These are phyloP conservation scores for Ophioninae sp. DNA, from an alignment of 2,888 invertebrate genomes.

Conservation along the genomic window DNA sequence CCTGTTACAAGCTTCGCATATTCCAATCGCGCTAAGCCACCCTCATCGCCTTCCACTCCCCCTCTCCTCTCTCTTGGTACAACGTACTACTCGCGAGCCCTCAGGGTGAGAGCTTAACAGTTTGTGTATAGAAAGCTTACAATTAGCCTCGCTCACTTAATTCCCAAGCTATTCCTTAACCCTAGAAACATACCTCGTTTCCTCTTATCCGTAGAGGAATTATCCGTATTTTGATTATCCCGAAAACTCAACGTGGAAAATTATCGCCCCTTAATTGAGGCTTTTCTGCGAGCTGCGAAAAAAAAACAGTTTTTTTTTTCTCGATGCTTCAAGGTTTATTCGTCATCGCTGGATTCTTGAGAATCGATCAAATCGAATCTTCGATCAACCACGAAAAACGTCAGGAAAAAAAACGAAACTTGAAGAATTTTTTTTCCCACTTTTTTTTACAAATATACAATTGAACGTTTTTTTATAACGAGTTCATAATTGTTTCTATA, in stretches of 20 bases:
- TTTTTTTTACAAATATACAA: no score
- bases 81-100: slow-evolving; percentile 4
- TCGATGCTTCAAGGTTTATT: no score
- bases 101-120: slow-evolving; percentile 55
- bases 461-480: no score
- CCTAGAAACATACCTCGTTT: slow-evolving; percentile 39
- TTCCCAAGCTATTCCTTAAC: slow-evolving; percentile 45
- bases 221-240: slow-evolving; percentile 69
- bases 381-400: no score
- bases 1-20: slow-evolving; percentile 45
- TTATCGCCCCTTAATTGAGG: not conserved
- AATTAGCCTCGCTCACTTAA: slow-evolving; percentile 56
- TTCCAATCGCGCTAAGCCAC: slow-evolving; percentile 58
- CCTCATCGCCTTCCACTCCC: slow-evolving; percentile 13
- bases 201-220: slow-evolving; percentile 36
- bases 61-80: slow-evolving; percentile 24
- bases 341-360: no score
- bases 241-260: slow-evolving; percentile 57
- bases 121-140: slow-evolving; percentile 60
- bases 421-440: no score
- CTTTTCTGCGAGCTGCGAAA: no score
- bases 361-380: no score
- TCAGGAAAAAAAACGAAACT: no score
- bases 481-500: no score
- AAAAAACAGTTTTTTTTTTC: no score